Percentiles rank a stretch among this genome's conserved stretches.
Evolutionary conservation across 2,797 vertebrate species (phyloP).

Genomic region (Liparis tanakae): DNA sequence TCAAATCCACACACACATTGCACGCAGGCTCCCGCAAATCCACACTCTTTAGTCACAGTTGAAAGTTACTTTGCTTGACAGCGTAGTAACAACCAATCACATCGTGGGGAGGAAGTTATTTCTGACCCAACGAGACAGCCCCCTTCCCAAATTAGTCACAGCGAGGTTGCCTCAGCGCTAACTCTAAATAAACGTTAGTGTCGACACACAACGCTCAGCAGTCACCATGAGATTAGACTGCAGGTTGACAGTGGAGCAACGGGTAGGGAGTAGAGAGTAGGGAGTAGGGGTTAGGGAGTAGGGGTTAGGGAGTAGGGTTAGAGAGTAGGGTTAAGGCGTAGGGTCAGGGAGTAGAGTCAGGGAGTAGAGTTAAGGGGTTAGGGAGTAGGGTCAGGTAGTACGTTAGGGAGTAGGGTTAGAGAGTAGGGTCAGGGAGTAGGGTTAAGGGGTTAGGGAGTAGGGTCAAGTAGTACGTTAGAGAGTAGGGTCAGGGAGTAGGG

Average conservation of each 20-base stretch:
- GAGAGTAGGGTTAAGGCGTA: too few relatives aligned
- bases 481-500: too few relatives aligned
- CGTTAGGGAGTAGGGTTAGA: too few relatives aligned
- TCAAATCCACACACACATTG: conserved; percentile 3
- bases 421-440: too few relatives aligned
- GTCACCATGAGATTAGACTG: not conserved
- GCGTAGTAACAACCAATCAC: not conserved
- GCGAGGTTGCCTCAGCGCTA: not conserved
- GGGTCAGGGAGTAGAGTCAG: too few relatives aligned
- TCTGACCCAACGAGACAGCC: not conserved
- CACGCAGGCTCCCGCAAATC: conserved; percentile 13
- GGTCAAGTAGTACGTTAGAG: too few relatives aligned
- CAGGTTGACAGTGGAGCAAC: not conserved
- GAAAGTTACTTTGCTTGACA: not conserved
- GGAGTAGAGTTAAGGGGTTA: too few relatives aligned
- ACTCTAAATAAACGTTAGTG: not conserved
- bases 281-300: too few relatives aligned
- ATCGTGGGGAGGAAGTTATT: not conserved
- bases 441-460: too few relatives aligned
- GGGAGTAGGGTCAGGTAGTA: too few relatives aligned
- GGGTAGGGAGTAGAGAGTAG: too few relatives aligned
- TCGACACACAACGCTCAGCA: not conserved
- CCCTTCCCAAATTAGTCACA: conserved; percentile 3
- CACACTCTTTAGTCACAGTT: conserved; percentile 3
- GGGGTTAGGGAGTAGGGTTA: too few relatives aligned